These are phyloP conservation scores for Celastrina argiolus DNA, from an alignment of 2,888 invertebrate genomes.

Conservation along the genomic window DNA sequence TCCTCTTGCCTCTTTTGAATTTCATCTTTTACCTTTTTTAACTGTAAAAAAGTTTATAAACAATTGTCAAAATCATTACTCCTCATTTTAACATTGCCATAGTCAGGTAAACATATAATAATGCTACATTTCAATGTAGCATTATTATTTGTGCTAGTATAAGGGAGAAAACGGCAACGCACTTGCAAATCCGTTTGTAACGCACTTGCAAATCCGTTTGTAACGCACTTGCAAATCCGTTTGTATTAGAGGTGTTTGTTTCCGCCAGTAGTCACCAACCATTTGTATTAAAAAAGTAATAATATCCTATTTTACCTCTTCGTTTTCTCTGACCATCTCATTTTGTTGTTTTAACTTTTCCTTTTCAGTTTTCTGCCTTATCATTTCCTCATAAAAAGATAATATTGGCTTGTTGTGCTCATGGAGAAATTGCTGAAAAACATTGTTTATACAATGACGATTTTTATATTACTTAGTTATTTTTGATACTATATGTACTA, in stretches of 20 bases:
- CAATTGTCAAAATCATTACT: too few relatives aligned
- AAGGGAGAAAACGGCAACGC: background rate
- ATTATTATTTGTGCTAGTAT: too few relatives aligned
- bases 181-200: too few relatives aligned
- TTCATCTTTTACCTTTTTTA: constrained; percentile 84
- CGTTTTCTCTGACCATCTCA: constrained; percentile 81
- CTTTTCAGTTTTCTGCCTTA: constrained; percentile 82
- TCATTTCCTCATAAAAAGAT: constrained; percentile 96
- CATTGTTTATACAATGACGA: too few relatives aligned
- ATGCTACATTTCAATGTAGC: too few relatives aligned
- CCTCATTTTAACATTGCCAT: too few relatives aligned
- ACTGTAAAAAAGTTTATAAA: constrained; percentile 59
- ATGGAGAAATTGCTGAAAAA: constrained; percentile 83
- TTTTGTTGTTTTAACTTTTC: constrained; percentile 80
- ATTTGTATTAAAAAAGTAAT: background rate
- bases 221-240: too few relatives aligned
- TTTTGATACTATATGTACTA: background rate
- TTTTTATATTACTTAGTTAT: too few relatives aligned
- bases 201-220: too few relatives aligned
- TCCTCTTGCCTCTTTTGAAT: constrained; percentile 88
- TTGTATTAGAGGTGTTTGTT: too few relatives aligned
- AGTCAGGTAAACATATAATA: too few relatives aligned
- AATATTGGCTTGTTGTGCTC: constrained; percentile 88
- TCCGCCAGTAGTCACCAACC: too few relatives aligned
- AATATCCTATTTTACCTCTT: constrained; percentile 65